These are phyloP conservation scores for Hycleus cichorii DNA, from an alignment of 1,140 invertebrate genomes.

Conservation along the genomic window DNA sequence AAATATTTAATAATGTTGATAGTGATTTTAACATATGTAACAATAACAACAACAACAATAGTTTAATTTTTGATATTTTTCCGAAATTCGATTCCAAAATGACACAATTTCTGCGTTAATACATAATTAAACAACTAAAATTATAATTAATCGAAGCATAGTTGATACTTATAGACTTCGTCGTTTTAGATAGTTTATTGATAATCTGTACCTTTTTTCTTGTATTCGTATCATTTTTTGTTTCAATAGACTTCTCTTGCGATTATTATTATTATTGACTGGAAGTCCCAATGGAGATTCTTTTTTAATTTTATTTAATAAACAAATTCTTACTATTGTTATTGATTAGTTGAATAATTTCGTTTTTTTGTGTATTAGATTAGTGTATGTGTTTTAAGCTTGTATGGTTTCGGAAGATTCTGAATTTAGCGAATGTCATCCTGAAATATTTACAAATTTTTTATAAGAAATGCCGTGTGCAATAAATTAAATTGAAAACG, in stretches of 20 bases:
- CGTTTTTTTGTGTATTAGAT: background rate
- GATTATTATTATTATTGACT: no score
- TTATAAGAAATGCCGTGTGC: conserved; percentile 13
- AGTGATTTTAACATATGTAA: background rate
- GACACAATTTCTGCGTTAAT: no score
- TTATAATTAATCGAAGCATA: no score
- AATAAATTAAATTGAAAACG: conserved; percentile 3
- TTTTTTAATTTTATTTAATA: background rate
- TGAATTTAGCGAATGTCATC: conserved; percentile 8
- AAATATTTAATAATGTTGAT: background rate
- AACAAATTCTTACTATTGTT: background rate
- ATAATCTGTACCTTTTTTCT: no score
- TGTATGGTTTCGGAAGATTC: conserved; percentile 5
- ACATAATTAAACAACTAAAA: no score
- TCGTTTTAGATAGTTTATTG: no score
- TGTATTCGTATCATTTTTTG: no score
- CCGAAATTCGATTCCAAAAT: no score
- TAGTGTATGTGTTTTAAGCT: conserved; percentile 9
- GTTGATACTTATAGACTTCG: no score
- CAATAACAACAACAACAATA: background rate
- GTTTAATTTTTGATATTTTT: background rate
- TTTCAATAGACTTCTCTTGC: no score
- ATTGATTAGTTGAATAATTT: background rate
- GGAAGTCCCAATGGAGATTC: background rate
- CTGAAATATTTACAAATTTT: conserved; percentile 8